phyloP scores from a whole-genome alignment of 2,113 vertebrate species.

The Myotis davidii region DNA sequence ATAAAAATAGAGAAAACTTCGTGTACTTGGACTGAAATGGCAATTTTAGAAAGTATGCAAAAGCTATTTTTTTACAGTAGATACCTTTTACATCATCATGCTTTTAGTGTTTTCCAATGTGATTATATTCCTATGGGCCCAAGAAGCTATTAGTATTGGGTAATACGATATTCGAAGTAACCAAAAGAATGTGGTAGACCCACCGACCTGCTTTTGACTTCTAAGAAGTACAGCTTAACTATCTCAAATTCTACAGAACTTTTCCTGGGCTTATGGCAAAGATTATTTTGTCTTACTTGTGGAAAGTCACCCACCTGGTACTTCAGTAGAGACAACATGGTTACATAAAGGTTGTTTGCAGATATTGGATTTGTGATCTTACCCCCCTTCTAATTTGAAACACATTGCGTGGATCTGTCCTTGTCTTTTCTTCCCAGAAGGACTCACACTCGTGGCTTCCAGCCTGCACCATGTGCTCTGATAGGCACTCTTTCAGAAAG shows the following conservation, averaged over 20 bases:
- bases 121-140: background rate
- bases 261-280: conserved; percentile 46
- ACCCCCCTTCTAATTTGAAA: conserved; percentile 30
- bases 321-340: background rate
- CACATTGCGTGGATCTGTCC: background rate
- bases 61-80: background rate
- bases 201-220: conserved; percentile 65
- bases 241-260: conserved; percentile 27
- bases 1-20: background rate
- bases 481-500: background rate
- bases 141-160: conserved; percentile 2
- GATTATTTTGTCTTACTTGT: background rate
- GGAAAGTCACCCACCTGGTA: conserved; percentile 38
- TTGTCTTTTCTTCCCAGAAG: background rate
- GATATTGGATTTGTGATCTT: conserved; percentile 38
- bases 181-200: conserved; percentile 38
- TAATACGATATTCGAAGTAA: conserved; percentile 59
- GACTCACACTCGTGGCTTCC: background rate
- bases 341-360: background rate
- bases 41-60: conserved; percentile 33
- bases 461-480: background rate
- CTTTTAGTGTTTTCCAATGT: conserved; percentile 39
- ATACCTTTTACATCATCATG: conserved; percentile 37
- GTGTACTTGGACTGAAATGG: conserved; percentile 40
- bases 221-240: conserved; percentile 46